Percentiles rank a stretch among this genome's conserved stretches.
These are phyloP conservation scores for Catonia carolina DNA, from an alignment of 2,888 invertebrate genomes.

Conservation along the genomic window DNA sequence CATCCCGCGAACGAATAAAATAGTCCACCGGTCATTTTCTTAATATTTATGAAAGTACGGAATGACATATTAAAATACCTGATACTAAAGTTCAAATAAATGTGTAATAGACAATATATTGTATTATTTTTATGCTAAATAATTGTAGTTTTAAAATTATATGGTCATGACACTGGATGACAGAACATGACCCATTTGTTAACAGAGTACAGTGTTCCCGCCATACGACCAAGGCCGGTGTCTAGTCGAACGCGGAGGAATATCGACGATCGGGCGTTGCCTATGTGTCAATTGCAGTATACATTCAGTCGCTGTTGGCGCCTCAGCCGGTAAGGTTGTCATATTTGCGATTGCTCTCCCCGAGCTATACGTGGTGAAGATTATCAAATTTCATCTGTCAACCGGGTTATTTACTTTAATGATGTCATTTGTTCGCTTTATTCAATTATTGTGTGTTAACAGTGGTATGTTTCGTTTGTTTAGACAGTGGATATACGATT, in stretches of 20 bases:
- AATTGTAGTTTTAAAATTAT: neutral
- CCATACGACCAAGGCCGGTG: constrained; percentile 22
- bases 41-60: constrained; percentile 11
- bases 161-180: constrained; percentile 11
- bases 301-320: constrained; percentile 14
- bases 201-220: constrained; percentile 14
- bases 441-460: no score
- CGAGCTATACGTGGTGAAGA: no score
- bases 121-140: no score
- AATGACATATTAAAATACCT: constrained; percentile 1
- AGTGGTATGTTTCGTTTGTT: no score
- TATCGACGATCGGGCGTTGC: constrained; percentile 18
- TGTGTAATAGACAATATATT: no score
- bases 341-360: no score
- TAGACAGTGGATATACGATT: no score
- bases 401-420: no score
- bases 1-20: constrained; percentile 14
- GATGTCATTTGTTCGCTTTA: no score
- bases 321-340: neutral
- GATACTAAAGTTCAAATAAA: neutral
- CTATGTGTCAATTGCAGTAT: constrained; percentile 13
- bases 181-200: constrained; percentile 23
- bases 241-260: constrained; percentile 5
- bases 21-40: constrained; percentile 12
- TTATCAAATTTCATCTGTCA: no score